Evolutionary conservation across 2,888 invertebrate genomes (phyloP).

Genomic region (Campoletis raptor): DNA sequence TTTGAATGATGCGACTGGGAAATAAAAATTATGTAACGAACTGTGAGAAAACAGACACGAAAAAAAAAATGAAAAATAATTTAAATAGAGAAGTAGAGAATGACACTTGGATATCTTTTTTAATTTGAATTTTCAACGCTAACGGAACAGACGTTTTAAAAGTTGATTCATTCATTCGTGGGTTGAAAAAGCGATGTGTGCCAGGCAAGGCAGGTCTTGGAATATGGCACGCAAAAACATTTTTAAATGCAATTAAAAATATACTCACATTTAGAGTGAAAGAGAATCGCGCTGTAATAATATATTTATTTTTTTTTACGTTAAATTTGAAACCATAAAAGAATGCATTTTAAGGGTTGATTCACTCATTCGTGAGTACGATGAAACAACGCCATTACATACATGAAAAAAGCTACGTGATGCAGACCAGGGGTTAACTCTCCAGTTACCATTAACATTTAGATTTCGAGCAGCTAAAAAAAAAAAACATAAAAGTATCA

Average conservation of each 20-base stretch:
- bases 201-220: not conserved
- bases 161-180: not conserved
- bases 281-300: not conserved
- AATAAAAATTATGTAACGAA: not conserved
- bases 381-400: not conserved
- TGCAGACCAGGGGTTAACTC: not conserved
- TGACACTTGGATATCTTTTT: not conserved
- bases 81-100: not conserved
- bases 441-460: not conserved
- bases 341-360: conserved; percentile 12
- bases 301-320: conserved; percentile 1
- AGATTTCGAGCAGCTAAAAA: not conserved
- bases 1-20: not conserved
- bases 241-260: conserved; percentile 7
- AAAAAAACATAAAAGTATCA: not conserved
- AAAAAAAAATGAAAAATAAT: not conserved
- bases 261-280: not conserved
- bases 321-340: conserved; percentile 1
- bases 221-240: conserved; percentile 1
- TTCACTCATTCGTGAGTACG: conserved; percentile 10
- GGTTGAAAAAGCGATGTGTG: not conserved
- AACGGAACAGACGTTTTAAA: not conserved
- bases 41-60: not conserved
- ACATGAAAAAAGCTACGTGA: not conserved
- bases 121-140: not conserved